Evolutionary conservation across 2,888 invertebrate species (phyloP), one percentile per base, ranked within the genome.

Genomic region (Lamproptera curius): DNA sequence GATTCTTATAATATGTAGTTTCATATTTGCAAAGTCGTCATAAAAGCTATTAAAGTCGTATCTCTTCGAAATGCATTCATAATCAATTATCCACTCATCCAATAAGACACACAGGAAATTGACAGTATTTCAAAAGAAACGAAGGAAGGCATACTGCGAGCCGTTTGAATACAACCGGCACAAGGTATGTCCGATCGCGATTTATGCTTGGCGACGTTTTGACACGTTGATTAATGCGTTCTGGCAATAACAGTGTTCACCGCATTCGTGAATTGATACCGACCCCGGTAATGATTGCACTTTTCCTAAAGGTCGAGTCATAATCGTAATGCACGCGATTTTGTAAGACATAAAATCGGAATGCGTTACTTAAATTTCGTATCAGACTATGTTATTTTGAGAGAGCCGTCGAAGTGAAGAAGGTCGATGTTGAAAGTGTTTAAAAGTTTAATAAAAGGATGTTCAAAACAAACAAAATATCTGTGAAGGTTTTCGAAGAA

Each of bases 151-250:
- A n/a, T n/a, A n/a, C n/a, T n/a, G n/a, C n/a, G n/a, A n/a, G n/a
- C n/a, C 16, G 11, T 28, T 26, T n/a, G 35, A 40, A 11, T 4
- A 35, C 40, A 35, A 40, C 40, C 40, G n/a, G 31, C 20, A 42
- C 15, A 17, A 17, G 9, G 28, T 16, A 47, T 14, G 16, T 13
- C 36, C 16, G 2, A 20, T 20, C 23, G 23, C 20, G 17, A 45
- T 38, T 38, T 20, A 2, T 11, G 39, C 42, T 34, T 39, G 41
- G 37, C 52, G 60, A 57, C 57, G 55, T 58, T 59, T 59, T 58
- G 65, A 60, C 63, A 62, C 51, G 49, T 55, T 55, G 57, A 62
- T 59, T 52, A 52, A 54, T 59, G 36, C 36, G 46, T 41, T 51
- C 40, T 47, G 35, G 33, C 43, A 16, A 34, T 28, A 36, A 35